Conservation (phyloP, 2,888 invertebrate species). For the Tachina lurida region DNA sequence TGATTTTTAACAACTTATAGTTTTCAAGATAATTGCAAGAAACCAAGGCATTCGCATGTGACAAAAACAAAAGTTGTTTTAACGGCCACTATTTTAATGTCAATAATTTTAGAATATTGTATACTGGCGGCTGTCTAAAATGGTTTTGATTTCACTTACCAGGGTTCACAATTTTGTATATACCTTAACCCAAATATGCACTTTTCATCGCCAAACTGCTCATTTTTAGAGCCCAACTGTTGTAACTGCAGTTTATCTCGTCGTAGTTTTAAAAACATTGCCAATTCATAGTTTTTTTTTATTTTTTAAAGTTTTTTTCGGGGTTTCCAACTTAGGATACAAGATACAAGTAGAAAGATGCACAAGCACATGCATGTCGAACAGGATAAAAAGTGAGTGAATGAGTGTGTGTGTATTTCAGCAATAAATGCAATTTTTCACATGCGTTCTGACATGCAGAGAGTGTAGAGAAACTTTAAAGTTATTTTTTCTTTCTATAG, state of each 20-base stretch:
- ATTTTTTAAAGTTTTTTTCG: background rate
- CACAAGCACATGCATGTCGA: constrained; percentile 4
- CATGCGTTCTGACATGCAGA: constrained; percentile 68
- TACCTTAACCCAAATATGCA: too few species aligned
- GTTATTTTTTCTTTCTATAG: constrained; percentile 4
- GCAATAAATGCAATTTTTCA: constrained; percentile 66
- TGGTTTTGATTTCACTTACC: too few species aligned
- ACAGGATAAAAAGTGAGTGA: background rate
- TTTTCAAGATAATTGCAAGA: too few species aligned
- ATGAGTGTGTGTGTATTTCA: constrained; percentile 1
- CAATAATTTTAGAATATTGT: too few species aligned
- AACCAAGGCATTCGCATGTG: too few species aligned
- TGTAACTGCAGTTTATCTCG: constrained; percentile 58
- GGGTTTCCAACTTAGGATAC: constrained; percentile 19
- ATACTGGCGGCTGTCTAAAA: too few species aligned
- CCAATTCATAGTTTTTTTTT: constrained; percentile 38
- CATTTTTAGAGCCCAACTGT: constrained; percentile 6
- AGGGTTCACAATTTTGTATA: too few species aligned
- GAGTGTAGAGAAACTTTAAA: constrained; percentile 31
- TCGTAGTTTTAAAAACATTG: constrained; percentile 55
- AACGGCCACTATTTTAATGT: too few species aligned
- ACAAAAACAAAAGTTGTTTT: too few species aligned
- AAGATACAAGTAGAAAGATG: constrained; percentile 30
- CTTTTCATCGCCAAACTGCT: too few species aligned
- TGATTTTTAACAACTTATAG: too few species aligned